phyloP scores from a whole-genome alignment of 2,113 vertebrate species.

The Pterocles gutturalis region DNA sequence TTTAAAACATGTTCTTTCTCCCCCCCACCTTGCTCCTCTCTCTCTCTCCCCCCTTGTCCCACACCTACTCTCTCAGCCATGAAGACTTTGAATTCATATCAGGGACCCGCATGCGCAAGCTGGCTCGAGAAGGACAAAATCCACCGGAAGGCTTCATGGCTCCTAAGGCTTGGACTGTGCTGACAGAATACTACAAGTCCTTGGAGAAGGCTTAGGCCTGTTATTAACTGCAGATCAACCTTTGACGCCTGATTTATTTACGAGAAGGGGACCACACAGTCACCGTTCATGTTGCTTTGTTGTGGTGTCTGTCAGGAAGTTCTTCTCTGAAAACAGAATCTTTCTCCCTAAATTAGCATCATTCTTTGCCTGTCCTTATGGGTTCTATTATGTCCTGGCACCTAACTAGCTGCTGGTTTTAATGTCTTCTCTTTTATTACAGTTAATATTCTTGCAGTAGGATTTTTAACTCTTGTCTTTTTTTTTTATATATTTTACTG shows the following conservation, averaged over 20 bases:
- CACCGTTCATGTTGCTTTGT: slow-evolving; percentile 63
- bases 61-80: slow-evolving; percentile 77
- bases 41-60: background rate
- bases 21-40: background rate
- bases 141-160: slow-evolving; percentile 98
- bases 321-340: slow-evolving; percentile 63
- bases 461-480: slow-evolving; percentile 72
- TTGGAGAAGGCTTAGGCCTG: slow-evolving; percentile 88
- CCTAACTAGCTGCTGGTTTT: slow-evolving; percentile 73
- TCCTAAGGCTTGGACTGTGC: slow-evolving; percentile 92
- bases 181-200: slow-evolving; percentile 94
- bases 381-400: slow-evolving; percentile 72
- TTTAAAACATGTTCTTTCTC: background rate
- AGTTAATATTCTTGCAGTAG: slow-evolving; percentile 69
- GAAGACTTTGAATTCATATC: slow-evolving; percentile 99
- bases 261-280: slow-evolving; percentile 71
- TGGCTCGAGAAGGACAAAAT: slow-evolving; percentile 93
- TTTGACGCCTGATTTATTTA: slow-evolving; percentile 59
- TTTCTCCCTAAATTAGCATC: slow-evolving; percentile 61
- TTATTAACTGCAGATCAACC: slow-evolving; percentile 38
- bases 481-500: slow-evolving; percentile 69
- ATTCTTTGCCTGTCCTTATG: slow-evolving; percentile 71
- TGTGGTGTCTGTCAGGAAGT: slow-evolving; percentile 71
- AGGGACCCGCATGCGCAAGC: slow-evolving; percentile 95
- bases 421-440: slow-evolving; percentile 72